Conservation (phyloP, 2,797 vertebrate genomes). For the Sebastes itinus region DNA sequence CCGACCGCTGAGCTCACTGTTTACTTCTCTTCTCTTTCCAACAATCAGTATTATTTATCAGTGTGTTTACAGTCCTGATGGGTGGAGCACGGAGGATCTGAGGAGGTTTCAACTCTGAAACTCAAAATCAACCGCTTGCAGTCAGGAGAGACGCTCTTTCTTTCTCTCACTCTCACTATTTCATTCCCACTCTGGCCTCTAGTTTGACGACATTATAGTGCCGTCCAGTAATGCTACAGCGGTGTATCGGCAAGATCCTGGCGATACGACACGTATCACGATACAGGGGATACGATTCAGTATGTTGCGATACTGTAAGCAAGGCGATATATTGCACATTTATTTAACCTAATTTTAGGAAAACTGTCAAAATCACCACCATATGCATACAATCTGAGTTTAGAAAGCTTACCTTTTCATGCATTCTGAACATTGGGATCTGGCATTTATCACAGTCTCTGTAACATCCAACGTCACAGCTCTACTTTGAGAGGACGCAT, state of each 20-base stretch:
- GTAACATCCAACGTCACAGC: too few relatives aligned
- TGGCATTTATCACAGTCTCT: too few relatives aligned
- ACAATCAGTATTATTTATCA: conserved; percentile 50
- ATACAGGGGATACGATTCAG: too few relatives aligned
- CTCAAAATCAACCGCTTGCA: neutral
- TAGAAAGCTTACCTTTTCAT: too few relatives aligned
- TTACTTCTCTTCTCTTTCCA: neutral
- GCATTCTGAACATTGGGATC: too few relatives aligned
- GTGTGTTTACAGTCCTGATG: conserved; percentile 43
- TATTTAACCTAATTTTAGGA: too few relatives aligned
- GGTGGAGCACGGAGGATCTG: neutral
- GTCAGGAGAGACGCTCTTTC: neutral
- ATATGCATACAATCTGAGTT: too few relatives aligned
- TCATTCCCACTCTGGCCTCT: neutral
- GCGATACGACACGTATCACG: too few relatives aligned
- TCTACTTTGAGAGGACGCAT: too few relatives aligned
- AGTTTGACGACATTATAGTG: neutral
- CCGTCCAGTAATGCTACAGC: neutral
- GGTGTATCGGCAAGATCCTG: neutral
- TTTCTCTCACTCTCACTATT: neutral
- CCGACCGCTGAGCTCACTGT: neutral
- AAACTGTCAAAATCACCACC: too few relatives aligned
- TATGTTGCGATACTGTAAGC: too few relatives aligned
- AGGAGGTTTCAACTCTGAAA: neutral
- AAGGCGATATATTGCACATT: too few relatives aligned